Percentiles rank a stretch among this genome's conserved stretches.
phyloP scores from a whole-genome alignment of 2,888 invertebrate genomes.

The Aromia moschata region DNA sequence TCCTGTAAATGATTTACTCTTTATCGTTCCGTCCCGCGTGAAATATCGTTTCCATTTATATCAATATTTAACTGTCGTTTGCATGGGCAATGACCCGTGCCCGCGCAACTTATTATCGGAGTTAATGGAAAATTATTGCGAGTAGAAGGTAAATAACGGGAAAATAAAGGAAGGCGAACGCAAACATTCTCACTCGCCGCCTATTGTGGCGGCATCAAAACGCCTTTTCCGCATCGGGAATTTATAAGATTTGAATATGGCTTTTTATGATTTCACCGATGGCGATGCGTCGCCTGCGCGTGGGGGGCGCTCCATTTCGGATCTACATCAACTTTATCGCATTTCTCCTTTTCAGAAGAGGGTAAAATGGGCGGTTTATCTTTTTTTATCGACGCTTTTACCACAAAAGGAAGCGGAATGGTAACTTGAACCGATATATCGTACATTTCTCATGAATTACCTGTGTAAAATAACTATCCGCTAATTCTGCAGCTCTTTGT shows the following conservation, averaged over 20 bases:
- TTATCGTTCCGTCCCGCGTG: not conserved
- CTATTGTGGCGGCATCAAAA: conserved; percentile 15
- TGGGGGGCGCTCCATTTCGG: not conserved
- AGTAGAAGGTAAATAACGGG: conserved; percentile 16
- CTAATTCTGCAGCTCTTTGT: too few relatives aligned
- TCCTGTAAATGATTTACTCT: not conserved
- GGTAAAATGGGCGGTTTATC: not conserved
- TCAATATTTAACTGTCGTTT: conserved; percentile 3
- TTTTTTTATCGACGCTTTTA: too few relatives aligned
- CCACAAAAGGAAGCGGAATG: too few relatives aligned
- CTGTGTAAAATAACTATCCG: too few relatives aligned
- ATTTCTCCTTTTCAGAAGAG: not conserved
- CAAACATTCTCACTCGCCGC: conserved; percentile 11
- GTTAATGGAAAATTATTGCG: conserved; percentile 22
- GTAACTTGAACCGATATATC: too few relatives aligned
- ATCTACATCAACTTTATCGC: not conserved
- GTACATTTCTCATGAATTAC: too few relatives aligned
- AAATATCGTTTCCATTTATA: conserved; percentile 1
- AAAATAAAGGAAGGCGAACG: conserved; percentile 16
- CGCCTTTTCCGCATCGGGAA: conserved; percentile 10
- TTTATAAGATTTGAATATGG: conserved; percentile 13
- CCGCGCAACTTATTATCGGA: conserved; percentile 12
- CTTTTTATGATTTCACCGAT: conserved; percentile 20
- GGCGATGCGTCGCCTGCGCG: conserved; percentile 2
- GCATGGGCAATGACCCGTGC: conserved; percentile 8